Evolutionary conservation across 2,888 invertebrate species (phyloP).

Genomic region (Euplexia lucipara): DNA sequence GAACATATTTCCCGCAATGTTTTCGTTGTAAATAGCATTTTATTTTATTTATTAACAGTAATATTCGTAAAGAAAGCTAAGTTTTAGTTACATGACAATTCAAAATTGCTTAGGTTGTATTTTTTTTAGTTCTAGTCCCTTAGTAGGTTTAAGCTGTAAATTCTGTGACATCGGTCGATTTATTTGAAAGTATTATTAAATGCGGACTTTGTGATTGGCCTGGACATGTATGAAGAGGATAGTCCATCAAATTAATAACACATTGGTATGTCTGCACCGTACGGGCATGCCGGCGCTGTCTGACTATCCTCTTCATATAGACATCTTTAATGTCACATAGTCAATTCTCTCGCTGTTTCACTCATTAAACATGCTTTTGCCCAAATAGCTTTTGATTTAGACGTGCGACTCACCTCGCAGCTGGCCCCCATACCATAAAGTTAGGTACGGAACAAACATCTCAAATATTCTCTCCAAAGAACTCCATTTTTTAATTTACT

Average conservation of each 20-base stretch:
- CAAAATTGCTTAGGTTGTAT: slow-evolving; percentile 82
- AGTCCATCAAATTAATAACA: slow-evolving; percentile 14
- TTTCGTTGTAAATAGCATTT: slow-evolving; percentile 74
- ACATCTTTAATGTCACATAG: slow-evolving; percentile 27
- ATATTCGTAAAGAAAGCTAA: slow-evolving; percentile 64
- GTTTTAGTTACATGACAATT: slow-evolving; percentile 84
- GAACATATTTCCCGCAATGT: slow-evolving; percentile 63
- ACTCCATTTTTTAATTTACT: slow-evolving; percentile 65
- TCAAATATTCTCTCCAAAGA: slow-evolving; percentile 62
- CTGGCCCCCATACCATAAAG: slow-evolving; percentile 46
- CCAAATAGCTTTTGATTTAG: slow-evolving; percentile 57
- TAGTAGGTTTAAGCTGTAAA: slow-evolving; percentile 79
- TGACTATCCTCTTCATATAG: slow-evolving; percentile 19
- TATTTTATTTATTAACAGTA: slow-evolving; percentile 72
- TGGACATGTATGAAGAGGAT: slow-evolving; percentile 18
- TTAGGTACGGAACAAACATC: slow-evolving; percentile 51
- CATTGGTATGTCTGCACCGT: slow-evolving; percentile 11
- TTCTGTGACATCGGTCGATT: slow-evolving; percentile 69
- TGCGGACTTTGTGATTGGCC: slow-evolving; percentile 39
- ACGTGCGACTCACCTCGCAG: slow-evolving; percentile 47
- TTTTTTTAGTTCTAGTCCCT: slow-evolving; percentile 89
- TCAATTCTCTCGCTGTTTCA: slow-evolving; percentile 35
- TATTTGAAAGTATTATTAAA: slow-evolving; percentile 66
- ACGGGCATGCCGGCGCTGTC: slow-evolving; percentile 5
- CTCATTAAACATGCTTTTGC: slow-evolving; percentile 49